A percentile compares a stretch with the other conserved stretches of the same genome.
phyloP scores from a whole-genome alignment of 1,140 invertebrate genomes.

The Sesamia nonagrioides region DNA sequence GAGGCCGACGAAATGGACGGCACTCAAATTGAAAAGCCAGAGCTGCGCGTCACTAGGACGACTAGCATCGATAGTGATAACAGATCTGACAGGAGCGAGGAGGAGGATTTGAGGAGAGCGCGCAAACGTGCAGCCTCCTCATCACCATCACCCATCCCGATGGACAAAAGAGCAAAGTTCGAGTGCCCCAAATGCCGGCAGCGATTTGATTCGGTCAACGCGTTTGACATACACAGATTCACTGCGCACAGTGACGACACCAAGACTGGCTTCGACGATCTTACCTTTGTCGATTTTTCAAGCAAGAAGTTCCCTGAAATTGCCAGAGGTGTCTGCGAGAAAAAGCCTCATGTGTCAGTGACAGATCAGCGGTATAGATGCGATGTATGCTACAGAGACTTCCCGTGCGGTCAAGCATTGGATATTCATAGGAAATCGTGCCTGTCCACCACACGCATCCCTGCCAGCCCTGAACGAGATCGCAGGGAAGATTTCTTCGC shows the following conservation, averaged over 20 bases:
- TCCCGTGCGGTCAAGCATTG: slow-evolving; percentile 92
- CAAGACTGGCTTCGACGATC: slow-evolving; percentile 90
- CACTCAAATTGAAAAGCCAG: slow-evolving; percentile 72
- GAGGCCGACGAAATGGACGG: slow-evolving; percentile 72
- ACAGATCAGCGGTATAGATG: slow-evolving; percentile 91
- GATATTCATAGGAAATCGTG: slow-evolving; percentile 90
- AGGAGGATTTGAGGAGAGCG: slow-evolving; percentile 78
- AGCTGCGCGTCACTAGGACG: slow-evolving; percentile 70
- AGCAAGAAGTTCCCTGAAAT: slow-evolving; percentile 93
- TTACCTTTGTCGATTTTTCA: slow-evolving; percentile 94
- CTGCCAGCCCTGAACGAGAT: slow-evolving; percentile 85
- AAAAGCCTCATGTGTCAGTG: slow-evolving; percentile 89
- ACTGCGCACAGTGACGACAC: slow-evolving; percentile 88
- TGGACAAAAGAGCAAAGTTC: slow-evolving; percentile 92
- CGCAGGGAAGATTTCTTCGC: slow-evolving; percentile 93
- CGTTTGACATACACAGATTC: slow-evolving; percentile 90
- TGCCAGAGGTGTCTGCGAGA: slow-evolving; percentile 91
- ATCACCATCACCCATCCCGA: slow-evolving; percentile 87
- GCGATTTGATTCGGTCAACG: slow-evolving; percentile 91
- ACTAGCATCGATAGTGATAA: slow-evolving; percentile 83
- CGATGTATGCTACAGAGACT: slow-evolving; percentile 91
- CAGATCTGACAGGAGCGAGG: slow-evolving; percentile 84
- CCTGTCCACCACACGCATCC: slow-evolving; percentile 66
- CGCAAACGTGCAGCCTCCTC: slow-evolving; percentile 84
- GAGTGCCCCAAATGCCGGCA: slow-evolving; percentile 91